Base-by-base conservation (phyloP, 2,888 invertebrate species). In the Girardia tigrina region DNA sequence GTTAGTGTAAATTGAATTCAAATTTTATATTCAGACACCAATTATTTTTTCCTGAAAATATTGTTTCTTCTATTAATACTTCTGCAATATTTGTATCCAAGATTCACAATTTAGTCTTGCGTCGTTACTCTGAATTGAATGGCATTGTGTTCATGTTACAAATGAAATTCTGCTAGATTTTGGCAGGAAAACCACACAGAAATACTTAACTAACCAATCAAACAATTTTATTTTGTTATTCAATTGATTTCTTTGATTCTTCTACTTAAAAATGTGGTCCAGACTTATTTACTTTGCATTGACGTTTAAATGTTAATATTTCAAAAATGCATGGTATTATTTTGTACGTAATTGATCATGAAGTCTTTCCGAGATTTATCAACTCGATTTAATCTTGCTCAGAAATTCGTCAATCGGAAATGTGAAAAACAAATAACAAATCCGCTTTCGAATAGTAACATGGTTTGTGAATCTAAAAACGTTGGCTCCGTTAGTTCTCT, bases 401-500 rank as follows among this genome's bases (percentile, higher is more conserved):
- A 56, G 56, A 56, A 56, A 56, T 56, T 56, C 20, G 56, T 56
- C n/a, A 56, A 56, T n/a, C 56, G 56, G 23, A 56, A 56, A 56
- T 6, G 6, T 8, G 56, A 56, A 20, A 56, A 56, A 56, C 56
- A 56, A n/a, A 56, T 56, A 12, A 56, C 56, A 56, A 56, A 23
- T 56, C 56, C 56, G n/a, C n/a, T 12, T 4, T 56, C 56, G 6
- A 56, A 23, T 16, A 56, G 23, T n/a, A 56, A 56, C n/a, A 56
- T 56, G n/a, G 56, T 56, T 56, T 56, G 20, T 6, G 56, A 56
- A 56, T 56, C 56, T 56, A 56, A 56, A 56, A 56, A 56, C 23
- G 56, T 56, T 56, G 56, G 56, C n/a, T 56, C 56, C 4, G 56
- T 56, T 56, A 56, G 56, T 56, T 56, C 56, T n/a, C 56, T 56